Conservation (phyloP, 2,113 vertebrate genomes). For the Paraplagusia blochii region DNA sequence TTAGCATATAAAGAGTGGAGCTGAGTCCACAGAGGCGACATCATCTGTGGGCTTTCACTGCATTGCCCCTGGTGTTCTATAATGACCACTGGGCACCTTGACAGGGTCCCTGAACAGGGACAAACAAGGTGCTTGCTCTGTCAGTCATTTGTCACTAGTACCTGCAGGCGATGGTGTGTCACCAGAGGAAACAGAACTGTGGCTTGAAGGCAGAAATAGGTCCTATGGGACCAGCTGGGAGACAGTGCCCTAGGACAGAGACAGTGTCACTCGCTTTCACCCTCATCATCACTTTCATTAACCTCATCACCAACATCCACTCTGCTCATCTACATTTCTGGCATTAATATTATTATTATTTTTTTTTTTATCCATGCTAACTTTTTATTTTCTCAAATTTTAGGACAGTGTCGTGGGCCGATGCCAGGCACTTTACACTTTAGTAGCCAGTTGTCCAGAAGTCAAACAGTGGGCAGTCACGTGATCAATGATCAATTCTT, state of each 20-base stretch:
- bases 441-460: slow-evolving; percentile 41
- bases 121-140: slow-evolving; percentile 43
- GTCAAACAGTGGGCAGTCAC: slow-evolving; percentile 53
- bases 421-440: too few species aligned
- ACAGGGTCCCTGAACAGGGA: slow-evolving; percentile 37
- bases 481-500: slow-evolving; percentile 66
- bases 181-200: slow-evolving; percentile 19
- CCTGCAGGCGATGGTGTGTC: slow-evolving; percentile 45
- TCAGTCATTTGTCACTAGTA: slow-evolving; percentile 54
- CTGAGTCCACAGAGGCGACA: slow-evolving; percentile 41
- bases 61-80: slow-evolving; percentile 40
- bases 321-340: not conserved
- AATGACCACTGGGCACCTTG: slow-evolving; percentile 50
- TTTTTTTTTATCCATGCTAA: not conserved
- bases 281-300: slow-evolving; percentile 12
- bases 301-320: too few species aligned
- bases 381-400: not conserved
- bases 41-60: slow-evolving; percentile 40
- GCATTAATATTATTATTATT: not conserved
- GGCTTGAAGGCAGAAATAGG: slow-evolving; percentile 2
- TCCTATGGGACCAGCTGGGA: slow-evolving; percentile 49
- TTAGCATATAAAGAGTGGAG: slow-evolving; percentile 79
- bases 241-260: slow-evolving; percentile 24
- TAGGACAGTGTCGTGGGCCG: too few species aligned
- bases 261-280: slow-evolving; percentile 16